A percentile compares a stretch with the other conserved stretches of the same genome.
These are phyloP conservation scores for Hydropotes inermis DNA, from an alignment of 2,113 vertebrate genomes.

Conservation along the genomic window DNA sequence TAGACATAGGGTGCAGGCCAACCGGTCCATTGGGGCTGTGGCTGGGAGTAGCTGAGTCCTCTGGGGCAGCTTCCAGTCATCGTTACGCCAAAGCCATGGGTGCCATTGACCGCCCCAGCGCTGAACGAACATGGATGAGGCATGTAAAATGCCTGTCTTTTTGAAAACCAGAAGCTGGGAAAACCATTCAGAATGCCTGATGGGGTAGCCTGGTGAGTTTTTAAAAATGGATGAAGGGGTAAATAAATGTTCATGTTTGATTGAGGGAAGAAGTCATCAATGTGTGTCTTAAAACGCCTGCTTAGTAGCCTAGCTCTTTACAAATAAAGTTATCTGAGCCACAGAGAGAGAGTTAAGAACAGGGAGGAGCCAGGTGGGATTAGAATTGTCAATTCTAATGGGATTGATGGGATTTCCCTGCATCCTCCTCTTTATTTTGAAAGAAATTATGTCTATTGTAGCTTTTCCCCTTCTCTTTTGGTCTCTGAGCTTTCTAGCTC, in stretches of 20 bases:
- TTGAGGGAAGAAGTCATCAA: not conserved
- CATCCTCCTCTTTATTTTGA: not conserved
- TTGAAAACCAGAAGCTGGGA: not conserved
- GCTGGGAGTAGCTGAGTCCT: not conserved
- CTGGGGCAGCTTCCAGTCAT: not conserved
- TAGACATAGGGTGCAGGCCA: not conserved
- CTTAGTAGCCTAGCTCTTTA: not conserved
- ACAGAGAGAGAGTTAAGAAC: not conserved
- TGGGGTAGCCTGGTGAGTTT: not conserved
- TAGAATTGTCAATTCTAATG: not conserved
- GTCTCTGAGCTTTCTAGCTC: not conserved
- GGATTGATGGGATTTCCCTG: not conserved
- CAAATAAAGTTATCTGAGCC: not conserved
- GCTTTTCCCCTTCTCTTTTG: not conserved
- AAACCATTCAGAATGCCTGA: not conserved
- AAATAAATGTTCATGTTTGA: not conserved
- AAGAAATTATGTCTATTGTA: not conserved
- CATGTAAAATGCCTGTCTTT: not conserved
- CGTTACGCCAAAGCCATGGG: not conserved
- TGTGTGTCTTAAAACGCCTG: not conserved
- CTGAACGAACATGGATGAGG: not conserved
- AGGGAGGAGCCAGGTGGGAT: too few species aligned
- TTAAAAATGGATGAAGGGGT: not conserved
- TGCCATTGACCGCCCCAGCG: accelerated
- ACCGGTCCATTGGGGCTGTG: accelerated